Conservation (phyloP, 92 coral and sea anemone genomes). For the Isaurus tuberculatus region DNA sequence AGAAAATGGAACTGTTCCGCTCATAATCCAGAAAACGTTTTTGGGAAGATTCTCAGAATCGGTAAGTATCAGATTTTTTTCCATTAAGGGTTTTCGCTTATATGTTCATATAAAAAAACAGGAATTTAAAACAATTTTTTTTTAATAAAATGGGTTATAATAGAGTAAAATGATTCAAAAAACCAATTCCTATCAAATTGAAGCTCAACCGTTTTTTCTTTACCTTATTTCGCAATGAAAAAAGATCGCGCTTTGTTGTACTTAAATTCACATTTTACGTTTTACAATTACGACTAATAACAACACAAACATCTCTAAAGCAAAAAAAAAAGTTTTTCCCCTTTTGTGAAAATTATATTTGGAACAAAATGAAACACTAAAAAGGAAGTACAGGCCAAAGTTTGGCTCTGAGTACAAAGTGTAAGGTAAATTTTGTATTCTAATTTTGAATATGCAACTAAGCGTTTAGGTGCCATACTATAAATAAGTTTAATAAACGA, state of each 20-base stretch:
- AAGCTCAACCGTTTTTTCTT: not conserved
- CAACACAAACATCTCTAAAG: not conserved
- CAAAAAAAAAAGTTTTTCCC: not conserved
- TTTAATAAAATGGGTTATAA: no score
- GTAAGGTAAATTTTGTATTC: no score
- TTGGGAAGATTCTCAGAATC: conserved; percentile 83
- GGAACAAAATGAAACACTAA: not conserved
- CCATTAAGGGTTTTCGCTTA: not conserved
- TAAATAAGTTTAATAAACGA: not conserved
- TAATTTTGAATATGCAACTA: not conserved
- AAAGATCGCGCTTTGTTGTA: not conserved
- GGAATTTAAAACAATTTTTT: not conserved
- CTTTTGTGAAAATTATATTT: not conserved
- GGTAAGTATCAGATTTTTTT: conserved; percentile 64
- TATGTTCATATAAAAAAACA: not conserved
- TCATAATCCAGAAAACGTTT: conserved; percentile 92
- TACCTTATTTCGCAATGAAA: not conserved
- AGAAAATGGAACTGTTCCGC: conserved; percentile 96
- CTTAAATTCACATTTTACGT: not conserved
- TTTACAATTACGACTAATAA: not conserved
- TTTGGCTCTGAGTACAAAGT: not conserved
- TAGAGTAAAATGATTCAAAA: not conserved
- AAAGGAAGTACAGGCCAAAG: not conserved
- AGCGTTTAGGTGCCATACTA: conserved; percentile 1
- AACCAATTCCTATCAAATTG: not conserved